Evolutionary conservation across 2,888 invertebrate genomes (phyloP).

Genomic region (Scaptomyza tumidula): DNA sequence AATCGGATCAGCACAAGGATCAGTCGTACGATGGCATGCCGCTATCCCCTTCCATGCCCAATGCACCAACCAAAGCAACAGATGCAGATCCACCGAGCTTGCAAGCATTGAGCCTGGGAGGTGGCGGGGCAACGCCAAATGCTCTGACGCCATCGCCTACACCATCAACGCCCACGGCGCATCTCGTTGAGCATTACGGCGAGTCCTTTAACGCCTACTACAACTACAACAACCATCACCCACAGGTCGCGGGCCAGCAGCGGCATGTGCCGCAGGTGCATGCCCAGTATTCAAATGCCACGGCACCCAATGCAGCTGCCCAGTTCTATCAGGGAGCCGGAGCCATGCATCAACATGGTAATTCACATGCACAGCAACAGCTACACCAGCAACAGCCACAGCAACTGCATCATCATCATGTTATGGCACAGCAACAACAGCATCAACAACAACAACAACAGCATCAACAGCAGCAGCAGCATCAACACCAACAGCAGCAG

Average conservation of each 20-base stretch:
- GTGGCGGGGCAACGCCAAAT: slow-evolving; percentile 56
- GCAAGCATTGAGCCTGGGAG: slow-evolving; percentile 59
- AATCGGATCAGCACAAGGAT: slow-evolving; percentile 70
- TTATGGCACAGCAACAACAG: slow-evolving; percentile 44
- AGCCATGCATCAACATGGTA: slow-evolving; percentile 45
- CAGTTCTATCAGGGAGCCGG: slow-evolving; percentile 56
- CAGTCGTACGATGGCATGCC: slow-evolving; percentile 71
- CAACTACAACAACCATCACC: slow-evolving; percentile 63
- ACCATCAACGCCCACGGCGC: slow-evolving; percentile 60
- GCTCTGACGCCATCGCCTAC: slow-evolving; percentile 69
- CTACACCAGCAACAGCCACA: slow-evolving; percentile 49
- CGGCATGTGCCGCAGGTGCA: slow-evolving; percentile 46
- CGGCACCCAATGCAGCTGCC: slow-evolving; percentile 33
- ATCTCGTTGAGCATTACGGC: slow-evolving; percentile 61
- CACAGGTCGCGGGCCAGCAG: slow-evolving; percentile 26
- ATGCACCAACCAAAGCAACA: slow-evolving; percentile 29
- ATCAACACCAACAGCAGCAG: slow-evolving; percentile 51
- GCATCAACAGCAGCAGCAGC: slow-evolving; percentile 32
- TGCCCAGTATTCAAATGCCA: slow-evolving; percentile 41
- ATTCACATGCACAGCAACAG: slow-evolving; percentile 41
- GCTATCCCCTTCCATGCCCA: slow-evolving; percentile 61
- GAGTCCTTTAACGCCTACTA: slow-evolving; percentile 69
- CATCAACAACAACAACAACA: slow-evolving; percentile 46
- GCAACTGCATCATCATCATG: slow-evolving; percentile 54
- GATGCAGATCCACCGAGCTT: slow-evolving; percentile 67